phyloP scores from a whole-genome alignment of 2,113 vertebrate species.

The Penelope pileata region DNA sequence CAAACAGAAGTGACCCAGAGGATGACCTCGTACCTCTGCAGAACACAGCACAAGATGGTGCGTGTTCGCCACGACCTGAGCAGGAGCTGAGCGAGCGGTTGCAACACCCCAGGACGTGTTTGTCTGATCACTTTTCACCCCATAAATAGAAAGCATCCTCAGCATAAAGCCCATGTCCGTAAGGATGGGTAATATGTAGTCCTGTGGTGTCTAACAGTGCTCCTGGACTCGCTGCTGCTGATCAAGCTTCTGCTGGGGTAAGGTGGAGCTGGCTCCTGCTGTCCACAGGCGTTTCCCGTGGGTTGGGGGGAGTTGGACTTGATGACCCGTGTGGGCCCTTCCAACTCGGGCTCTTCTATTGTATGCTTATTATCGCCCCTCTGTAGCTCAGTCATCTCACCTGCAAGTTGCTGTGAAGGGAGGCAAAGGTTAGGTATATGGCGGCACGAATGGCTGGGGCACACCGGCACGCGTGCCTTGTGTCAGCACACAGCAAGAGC shows the following conservation, averaged over 20 bases:
- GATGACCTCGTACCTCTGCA: neutral
- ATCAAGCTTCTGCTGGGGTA: neutral
- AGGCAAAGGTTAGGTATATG: neutral
- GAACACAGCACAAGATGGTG: neutral
- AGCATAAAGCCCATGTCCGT: neutral
- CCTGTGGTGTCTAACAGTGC: neutral
- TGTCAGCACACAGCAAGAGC: neutral
- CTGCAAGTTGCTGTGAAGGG: neutral
- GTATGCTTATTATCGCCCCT: neutral
- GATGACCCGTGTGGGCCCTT: neutral
- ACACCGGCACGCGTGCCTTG: neutral
- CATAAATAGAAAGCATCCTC: neutral
- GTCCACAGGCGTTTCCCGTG: neutral
- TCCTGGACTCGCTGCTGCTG: neutral
- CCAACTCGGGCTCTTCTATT: neutral
- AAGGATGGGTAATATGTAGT: neutral
- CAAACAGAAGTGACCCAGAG: neutral
- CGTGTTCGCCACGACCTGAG: neutral
- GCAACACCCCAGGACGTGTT: neutral
- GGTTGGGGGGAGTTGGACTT: neutral
- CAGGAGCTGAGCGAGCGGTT: neutral
- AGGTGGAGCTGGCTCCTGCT: neutral
- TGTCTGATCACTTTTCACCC: neutral
- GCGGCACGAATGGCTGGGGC: neutral
- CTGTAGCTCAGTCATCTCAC: neutral